Percentiles rank a stretch among this genome's conserved stretches.
Conservation (phyloP, 2,888 invertebrate species). For the Lottia scabra region DNA sequence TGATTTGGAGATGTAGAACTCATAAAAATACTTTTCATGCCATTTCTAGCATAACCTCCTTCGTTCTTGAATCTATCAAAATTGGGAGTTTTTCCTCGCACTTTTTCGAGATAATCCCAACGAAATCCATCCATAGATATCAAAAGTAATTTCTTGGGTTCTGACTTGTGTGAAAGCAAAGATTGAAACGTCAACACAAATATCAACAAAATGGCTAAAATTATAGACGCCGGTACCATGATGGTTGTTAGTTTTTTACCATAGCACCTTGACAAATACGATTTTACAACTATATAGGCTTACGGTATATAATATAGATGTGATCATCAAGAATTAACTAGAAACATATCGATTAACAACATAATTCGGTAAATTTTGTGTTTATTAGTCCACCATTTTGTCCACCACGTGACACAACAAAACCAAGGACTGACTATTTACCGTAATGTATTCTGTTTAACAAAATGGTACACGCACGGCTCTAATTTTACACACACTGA, state of each 20-base stretch:
- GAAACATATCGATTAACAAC: background rate
- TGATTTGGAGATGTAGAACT: conserved; percentile 84
- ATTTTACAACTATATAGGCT: no score
- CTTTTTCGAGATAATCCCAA: conserved; percentile 76
- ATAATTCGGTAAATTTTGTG: background rate
- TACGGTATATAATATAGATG: no score
- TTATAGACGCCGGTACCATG: no score
- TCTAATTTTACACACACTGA: no score
- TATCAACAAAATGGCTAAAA: no score
- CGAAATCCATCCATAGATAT: conserved; percentile 81
- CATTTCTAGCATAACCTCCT: conserved; percentile 75
- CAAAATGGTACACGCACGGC: background rate
- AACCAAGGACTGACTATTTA: background rate
- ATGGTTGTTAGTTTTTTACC: no score
- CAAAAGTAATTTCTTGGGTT: conserved; percentile 67
- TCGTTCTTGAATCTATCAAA: conserved; percentile 73
- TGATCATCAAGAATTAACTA: no score
- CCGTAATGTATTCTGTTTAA: background rate
- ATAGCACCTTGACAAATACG: no score
- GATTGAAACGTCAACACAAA: background rate
- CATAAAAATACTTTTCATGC: conserved; percentile 59
- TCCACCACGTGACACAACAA: background rate
- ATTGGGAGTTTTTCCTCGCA: conserved; percentile 70
- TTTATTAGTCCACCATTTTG: background rate
- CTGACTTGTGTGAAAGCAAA: background rate